A percentile compares a stretch with the other conserved stretches of the same genome.
Evolutionary conservation across 2,113 vertebrate species (phyloP).

Genomic region (Calonectris borealis): DNA sequence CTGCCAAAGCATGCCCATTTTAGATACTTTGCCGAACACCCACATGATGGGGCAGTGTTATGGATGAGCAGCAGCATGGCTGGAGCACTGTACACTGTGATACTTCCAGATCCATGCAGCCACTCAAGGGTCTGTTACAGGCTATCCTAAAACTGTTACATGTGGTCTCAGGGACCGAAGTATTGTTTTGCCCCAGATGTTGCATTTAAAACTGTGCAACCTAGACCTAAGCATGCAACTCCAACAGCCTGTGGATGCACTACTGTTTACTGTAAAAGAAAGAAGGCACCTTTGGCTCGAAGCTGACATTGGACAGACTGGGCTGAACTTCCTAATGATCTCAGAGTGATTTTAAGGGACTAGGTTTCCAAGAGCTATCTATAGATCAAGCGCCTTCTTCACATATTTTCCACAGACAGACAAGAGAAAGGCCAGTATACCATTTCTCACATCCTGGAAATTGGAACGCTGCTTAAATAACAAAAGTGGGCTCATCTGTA

Average conservation of each 20-base stretch:
- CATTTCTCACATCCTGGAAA: not conserved
- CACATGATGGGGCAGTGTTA: not conserved
- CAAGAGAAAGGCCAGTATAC: not conserved
- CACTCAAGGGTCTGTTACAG: not conserved
- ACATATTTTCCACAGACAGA: slow-evolving; percentile 10
- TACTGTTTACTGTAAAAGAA: not conserved
- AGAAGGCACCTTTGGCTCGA: not conserved
- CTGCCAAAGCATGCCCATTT: not conserved
- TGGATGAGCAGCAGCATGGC: not conserved
- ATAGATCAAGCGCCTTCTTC: slow-evolving; percentile 35
- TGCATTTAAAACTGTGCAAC: not conserved
- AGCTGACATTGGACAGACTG: not conserved
- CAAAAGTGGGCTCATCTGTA: not conserved
- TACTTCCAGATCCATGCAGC: not conserved
- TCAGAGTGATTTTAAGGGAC: not conserved
- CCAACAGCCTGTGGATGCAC: not conserved
- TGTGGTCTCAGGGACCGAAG: not conserved
- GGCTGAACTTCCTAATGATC: not conserved
- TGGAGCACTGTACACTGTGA: not conserved
- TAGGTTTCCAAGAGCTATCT: slow-evolving; percentile 33
- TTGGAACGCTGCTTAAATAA: not conserved
- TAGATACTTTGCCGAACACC: not conserved
- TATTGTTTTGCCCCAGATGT: not conserved
- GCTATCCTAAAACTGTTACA: not conserved
- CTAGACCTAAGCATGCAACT: not conserved